These are phyloP conservation scores for Enteromius thamalakanensis DNA, from an alignment of 2,797 vertebrate species.

Conservation along the genomic window DNA sequence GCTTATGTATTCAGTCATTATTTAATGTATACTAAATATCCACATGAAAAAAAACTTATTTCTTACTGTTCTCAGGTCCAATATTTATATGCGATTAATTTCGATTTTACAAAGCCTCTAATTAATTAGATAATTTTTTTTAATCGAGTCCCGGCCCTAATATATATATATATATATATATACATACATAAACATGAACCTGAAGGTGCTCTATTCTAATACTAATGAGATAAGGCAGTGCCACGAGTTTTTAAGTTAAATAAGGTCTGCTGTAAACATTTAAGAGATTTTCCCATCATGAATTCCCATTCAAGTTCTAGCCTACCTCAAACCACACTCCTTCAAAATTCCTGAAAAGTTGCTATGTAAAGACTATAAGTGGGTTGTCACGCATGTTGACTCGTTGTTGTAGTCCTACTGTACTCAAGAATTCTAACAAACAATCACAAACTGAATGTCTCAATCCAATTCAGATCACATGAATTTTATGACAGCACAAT, in stretches of 20 bases:
- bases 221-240: background rate
- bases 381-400: background rate
- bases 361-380: background rate
- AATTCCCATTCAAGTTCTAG: background rate
- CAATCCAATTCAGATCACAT: background rate
- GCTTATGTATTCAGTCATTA: too few relatives aligned
- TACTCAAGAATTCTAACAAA: background rate
- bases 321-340: background rate
- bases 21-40: too few relatives aligned
- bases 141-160: too few relatives aligned
- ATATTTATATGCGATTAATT: too few relatives aligned
- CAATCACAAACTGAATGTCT: background rate
- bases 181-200: background rate
- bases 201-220: background rate
- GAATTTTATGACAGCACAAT: background rate
- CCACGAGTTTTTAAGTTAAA: background rate
- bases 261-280: background rate
- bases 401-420: background rate
- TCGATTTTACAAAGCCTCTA: too few relatives aligned
- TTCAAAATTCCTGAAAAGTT: too few relatives aligned
- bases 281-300: conserved; percentile 10
- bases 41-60: too few relatives aligned
- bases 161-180: too few relatives aligned
- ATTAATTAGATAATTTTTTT: too few relatives aligned
- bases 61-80: too few relatives aligned